These are phyloP conservation scores for Microdon myrmicae DNA, from an alignment of 2,888 invertebrate genomes.

Conservation along the genomic window DNA sequence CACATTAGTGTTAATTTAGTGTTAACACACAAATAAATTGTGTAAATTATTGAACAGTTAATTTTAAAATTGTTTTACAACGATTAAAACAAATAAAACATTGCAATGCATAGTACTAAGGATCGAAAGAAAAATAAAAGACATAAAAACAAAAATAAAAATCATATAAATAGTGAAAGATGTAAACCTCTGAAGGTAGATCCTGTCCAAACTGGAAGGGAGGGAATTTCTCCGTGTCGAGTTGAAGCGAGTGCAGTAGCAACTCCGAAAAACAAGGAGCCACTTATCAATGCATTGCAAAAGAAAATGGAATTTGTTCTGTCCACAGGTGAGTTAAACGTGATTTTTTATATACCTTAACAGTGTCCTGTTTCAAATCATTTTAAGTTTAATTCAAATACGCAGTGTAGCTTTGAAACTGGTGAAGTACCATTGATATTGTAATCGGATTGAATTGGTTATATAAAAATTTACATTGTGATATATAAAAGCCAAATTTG, in stretches of 20 bases:
- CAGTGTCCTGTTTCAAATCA: too few species aligned
- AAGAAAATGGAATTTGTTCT: conserved; percentile 38
- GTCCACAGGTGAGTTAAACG: conserved; percentile 22
- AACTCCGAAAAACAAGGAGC: conserved; percentile 22
- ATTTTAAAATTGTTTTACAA: conserved; percentile 9
- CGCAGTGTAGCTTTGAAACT: too few species aligned
- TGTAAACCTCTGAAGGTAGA: conserved; percentile 2
- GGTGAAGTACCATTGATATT: too few species aligned
- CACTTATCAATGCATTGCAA: conserved; percentile 28
- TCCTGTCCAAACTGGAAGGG: not conserved
- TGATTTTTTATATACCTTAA: not conserved
- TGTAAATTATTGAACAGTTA: conserved; percentile 34
- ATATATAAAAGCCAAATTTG: too few species aligned
- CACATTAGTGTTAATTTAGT: not conserved
- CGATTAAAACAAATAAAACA: conserved; percentile 19
- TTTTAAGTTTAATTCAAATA: too few species aligned
- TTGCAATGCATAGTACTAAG: too few species aligned
- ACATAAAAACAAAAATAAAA: conserved; percentile 20
- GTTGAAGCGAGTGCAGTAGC: not conserved
- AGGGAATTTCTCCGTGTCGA: too few species aligned
- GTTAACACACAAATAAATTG: conserved; percentile 14
- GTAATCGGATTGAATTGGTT: too few species aligned
- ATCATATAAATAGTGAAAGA: conserved; percentile 1
- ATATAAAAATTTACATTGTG: too few species aligned
- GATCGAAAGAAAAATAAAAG: conserved; percentile 20